Base-by-base conservation (phyloP, 1,140 invertebrate species). In the Pseudomyrmex concolor region DNA sequence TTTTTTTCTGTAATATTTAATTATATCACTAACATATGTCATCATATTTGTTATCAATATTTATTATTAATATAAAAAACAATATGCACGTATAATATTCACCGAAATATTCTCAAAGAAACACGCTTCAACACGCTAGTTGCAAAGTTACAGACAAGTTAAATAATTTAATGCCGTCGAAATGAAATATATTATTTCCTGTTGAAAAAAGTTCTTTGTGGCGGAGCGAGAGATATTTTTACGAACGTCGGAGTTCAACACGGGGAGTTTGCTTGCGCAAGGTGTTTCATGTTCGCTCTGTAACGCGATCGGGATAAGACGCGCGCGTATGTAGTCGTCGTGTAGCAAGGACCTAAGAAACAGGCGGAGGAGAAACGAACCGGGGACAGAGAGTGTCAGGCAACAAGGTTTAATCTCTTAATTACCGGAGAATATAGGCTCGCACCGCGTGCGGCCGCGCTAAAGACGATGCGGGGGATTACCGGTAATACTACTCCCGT, bases 361-460 rank as follows among this genome's bases (percentile, higher is more conserved):
- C 22, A 50, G 62, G 22, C 34, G 62, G 22, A 22, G 7, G 8
- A 19, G 57, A 19, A 25, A 54, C 62, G 19, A 43, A 45, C 34
- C 34, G 51, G 50, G 45, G 51, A 57, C 51, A 71, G 74, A 71
- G 74, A 86, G 87, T 88, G 88, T 91, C 88, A 91, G 88, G 84
- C 90, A 92, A 92, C 89, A 89, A 86, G 68, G 83, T 91, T 92
- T 93, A 92, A 93, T 92, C 92, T 93, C 92, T 93, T 93, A 93
- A 93, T 93, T 93, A 92, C 90, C 77, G 50, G 67, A 63, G 81
- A 84, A 89, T 89, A 89, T 89, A 90, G 85, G 86, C 86, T 87
- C 72, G 85, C 84, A 85, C 76, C 70, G 71, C 60, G 25, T 50
- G 59, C 85, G 84, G 57, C 25, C 73, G 81, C 73, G 81, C 57